Base-by-base conservation (phyloP, 2,888 invertebrate species). In the Heterodera filipjevi region DNA sequence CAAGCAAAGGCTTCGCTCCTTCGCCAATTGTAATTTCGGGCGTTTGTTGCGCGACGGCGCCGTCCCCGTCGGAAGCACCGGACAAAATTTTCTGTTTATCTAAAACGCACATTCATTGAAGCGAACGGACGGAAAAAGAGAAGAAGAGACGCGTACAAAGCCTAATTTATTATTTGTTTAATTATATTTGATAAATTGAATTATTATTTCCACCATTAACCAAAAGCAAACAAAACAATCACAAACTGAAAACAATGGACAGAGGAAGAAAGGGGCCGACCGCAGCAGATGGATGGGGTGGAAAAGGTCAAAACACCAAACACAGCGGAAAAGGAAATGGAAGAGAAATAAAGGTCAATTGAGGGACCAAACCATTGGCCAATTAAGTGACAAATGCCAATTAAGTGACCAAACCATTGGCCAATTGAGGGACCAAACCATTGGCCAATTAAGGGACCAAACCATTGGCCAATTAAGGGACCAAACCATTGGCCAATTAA, bases 1-100 rank as follows among this genome's bases (percentile, higher is more conserved):
- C 83, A 22, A 87, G 84, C 35, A 87, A 87, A 74, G 88, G 87
- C 64, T 84, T 86, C 14, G 87, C 86, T 78, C 87, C 87, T 78
- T 87, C 87, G 79, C 87, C 87, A 19, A 83, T 30, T 19, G 83
- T 79, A 64, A 81, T 82, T 16, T 80, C 75, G 30, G 82, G 80
- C 35, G 80, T 79, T 39, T 81, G 77, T n/a, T 35, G 46, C 5
- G 30, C 16, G 19, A 75, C 68, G 53, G 44, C 33, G 5, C 75
- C 75, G 27, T 75, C 75, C 16, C 32, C 75, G 66, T 33, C 68
- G 35, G 73, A 59, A 27, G 12, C 59, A 59, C 59, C 27, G 68
- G 66, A 10, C 32, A 68, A 8, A 59, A 59, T 27, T 59, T 59
- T 59, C 27, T 59, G 59, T 12, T 59, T 59, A 27, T 59, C 59